These are phyloP conservation scores for Crematogaster levior DNA, from an alignment of 2,888 invertebrate species.

Conservation along the genomic window DNA sequence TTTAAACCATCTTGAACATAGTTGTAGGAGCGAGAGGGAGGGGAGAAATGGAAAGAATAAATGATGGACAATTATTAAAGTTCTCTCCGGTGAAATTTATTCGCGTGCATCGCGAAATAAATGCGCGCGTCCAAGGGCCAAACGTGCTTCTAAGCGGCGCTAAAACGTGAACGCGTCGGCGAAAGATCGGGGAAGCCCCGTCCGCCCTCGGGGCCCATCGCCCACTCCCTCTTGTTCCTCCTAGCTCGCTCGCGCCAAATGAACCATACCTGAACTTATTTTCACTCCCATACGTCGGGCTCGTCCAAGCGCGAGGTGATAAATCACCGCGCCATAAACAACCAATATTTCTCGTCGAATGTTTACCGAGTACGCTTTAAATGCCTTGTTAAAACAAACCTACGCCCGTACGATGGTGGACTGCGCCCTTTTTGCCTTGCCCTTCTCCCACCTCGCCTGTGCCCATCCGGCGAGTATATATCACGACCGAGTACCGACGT, in stretches of 20 bases:
- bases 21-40: background rate
- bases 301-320: constrained; percentile 81
- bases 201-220: constrained; percentile 61
- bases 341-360: constrained; percentile 85
- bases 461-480: constrained; percentile 73
- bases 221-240: constrained; percentile 36
- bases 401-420: constrained; percentile 80
- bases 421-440: constrained; percentile 74
- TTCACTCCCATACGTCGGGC: constrained; percentile 71
- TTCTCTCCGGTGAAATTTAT: constrained; percentile 67
- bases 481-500: constrained; percentile 69
- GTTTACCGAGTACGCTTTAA: constrained; percentile 86
- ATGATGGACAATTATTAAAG: constrained; percentile 60
- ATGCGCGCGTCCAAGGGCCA: constrained; percentile 55
- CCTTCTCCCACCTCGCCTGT: constrained; percentile 47
- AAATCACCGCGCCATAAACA: constrained; percentile 85
- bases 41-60: no score
- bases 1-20: background rate
- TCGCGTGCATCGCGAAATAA: constrained; percentile 70
- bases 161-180: constrained; percentile 61
- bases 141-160: constrained; percentile 69
- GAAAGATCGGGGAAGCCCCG: constrained; percentile 35
- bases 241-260: constrained; percentile 61
- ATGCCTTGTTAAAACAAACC: constrained; percentile 86
- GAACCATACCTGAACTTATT: constrained; percentile 79